A percentile compares a stretch with the other conserved stretches of the same genome.
Conservation (phyloP, 2,888 invertebrate species). For the Diarsia brunnea region DNA sequence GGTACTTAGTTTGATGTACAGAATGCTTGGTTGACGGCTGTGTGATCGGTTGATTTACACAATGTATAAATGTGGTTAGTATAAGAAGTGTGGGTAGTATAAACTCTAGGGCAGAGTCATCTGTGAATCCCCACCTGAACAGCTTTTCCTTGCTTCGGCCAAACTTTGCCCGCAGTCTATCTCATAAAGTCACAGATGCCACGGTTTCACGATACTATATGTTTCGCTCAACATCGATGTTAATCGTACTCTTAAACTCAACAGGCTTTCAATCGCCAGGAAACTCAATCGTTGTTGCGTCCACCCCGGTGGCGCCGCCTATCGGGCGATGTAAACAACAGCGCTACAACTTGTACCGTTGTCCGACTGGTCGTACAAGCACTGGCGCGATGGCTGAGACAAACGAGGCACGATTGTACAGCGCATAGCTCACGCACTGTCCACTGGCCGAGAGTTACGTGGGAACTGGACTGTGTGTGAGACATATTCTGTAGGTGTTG, state of each 20-base stretch:
- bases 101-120: too few species aligned
- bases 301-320: constrained; percentile 9
- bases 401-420: constrained; percentile 5
- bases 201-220: background rate
- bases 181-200: background rate
- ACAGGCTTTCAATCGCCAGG: background rate
- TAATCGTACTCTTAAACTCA: background rate
- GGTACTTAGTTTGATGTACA: too few species aligned
- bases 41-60: too few species aligned
- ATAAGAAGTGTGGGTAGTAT: too few species aligned
- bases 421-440: constrained; percentile 24
- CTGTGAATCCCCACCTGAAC: too few species aligned
- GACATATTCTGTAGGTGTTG: background rate
- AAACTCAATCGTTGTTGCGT: too few species aligned
- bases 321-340: constrained; percentile 13
- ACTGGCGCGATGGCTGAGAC: constrained; percentile 13
- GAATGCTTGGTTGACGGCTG: too few species aligned
- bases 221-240: background rate
- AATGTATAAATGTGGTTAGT: too few species aligned
- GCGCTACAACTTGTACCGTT: constrained; percentile 37
- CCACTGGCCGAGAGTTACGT: constrained; percentile 4
- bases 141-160: too few species aligned
- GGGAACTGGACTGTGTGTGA: constrained; percentile 27
- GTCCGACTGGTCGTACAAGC: constrained; percentile 4
- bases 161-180: too few species aligned